Evolutionary conservation across 2,113 vertebrate species (phyloP).

Genomic region (Baryphthengus martii): DNA sequence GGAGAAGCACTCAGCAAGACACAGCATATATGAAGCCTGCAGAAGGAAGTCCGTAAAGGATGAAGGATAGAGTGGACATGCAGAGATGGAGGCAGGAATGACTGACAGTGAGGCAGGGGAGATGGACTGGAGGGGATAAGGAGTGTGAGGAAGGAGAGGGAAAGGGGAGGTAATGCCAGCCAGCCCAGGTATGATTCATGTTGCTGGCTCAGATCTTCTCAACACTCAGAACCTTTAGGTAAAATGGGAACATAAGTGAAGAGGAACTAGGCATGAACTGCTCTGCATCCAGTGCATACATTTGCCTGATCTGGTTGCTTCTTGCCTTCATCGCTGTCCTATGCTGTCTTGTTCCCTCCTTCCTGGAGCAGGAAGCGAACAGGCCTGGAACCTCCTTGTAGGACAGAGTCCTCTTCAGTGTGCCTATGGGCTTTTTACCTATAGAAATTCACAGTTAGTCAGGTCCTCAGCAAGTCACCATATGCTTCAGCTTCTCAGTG

Average conservation of each 20-base stretch:
- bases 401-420: background rate
- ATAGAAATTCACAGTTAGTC: background rate
- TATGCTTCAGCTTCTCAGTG: background rate
- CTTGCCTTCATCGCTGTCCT: background rate
- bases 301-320: background rate
- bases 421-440: background rate
- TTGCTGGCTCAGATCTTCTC: background rate
- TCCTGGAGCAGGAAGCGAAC: background rate
- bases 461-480: background rate
- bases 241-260: background rate
- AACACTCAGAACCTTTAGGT: background rate
- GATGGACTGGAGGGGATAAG: background rate
- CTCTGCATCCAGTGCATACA: background rate
- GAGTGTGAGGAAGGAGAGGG: background rate
- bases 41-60: background rate
- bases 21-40: background rate
- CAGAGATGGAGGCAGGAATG: background rate
- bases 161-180: background rate
- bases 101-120: background rate
- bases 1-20: background rate
- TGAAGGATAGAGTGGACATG: background rate
- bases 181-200: background rate
- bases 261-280: background rate
- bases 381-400: background rate
- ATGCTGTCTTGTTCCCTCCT: background rate